phyloP scores from a whole-genome alignment of 2,888 invertebrate genomes.

The Latheticus oryzae region DNA sequence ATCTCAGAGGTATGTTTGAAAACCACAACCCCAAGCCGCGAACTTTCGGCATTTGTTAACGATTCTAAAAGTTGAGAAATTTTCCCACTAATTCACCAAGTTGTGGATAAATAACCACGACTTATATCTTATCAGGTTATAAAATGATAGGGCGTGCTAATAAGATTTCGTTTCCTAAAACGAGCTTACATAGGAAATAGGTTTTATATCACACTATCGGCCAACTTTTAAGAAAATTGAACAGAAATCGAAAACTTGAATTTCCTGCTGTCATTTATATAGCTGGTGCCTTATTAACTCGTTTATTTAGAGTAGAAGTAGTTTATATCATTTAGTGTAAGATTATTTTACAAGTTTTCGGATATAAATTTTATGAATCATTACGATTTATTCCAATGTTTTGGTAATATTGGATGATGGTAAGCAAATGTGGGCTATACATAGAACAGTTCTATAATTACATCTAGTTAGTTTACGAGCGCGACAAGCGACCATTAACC shows the following conservation, averaged over 20 bases:
- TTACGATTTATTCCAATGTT: slow-evolving; percentile 29
- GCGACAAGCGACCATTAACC: slow-evolving; percentile 31
- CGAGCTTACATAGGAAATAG: slow-evolving; percentile 12
- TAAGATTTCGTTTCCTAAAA: slow-evolving; percentile 3
- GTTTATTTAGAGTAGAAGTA: too few species aligned
- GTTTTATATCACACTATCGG: slow-evolving; percentile 1
- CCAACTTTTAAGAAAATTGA: slow-evolving; percentile 23
- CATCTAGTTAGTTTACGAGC: slow-evolving; percentile 14
- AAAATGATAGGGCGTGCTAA: slow-evolving; percentile 14
- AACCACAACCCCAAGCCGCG: too few species aligned
- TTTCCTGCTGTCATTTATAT: not conserved
- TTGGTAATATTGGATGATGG: slow-evolving; percentile 26
- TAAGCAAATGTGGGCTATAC: slow-evolving; percentile 28
- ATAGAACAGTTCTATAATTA: slow-evolving; percentile 32
- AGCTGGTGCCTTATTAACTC: too few species aligned
- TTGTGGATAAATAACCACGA: too few species aligned
- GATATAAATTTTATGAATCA: slow-evolving; percentile 33
- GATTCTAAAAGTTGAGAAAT: too few species aligned
- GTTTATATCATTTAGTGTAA: too few species aligned
- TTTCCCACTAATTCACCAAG: too few species aligned
- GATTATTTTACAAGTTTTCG: too few species aligned
- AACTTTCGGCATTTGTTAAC: too few species aligned
- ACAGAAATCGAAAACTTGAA: slow-evolving; percentile 10
- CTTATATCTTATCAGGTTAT: slow-evolving; percentile 11
- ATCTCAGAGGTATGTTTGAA: too few species aligned